Conservation (phyloP, 2,797 vertebrate genomes). For the Artibeus jamaicensis region DNA sequence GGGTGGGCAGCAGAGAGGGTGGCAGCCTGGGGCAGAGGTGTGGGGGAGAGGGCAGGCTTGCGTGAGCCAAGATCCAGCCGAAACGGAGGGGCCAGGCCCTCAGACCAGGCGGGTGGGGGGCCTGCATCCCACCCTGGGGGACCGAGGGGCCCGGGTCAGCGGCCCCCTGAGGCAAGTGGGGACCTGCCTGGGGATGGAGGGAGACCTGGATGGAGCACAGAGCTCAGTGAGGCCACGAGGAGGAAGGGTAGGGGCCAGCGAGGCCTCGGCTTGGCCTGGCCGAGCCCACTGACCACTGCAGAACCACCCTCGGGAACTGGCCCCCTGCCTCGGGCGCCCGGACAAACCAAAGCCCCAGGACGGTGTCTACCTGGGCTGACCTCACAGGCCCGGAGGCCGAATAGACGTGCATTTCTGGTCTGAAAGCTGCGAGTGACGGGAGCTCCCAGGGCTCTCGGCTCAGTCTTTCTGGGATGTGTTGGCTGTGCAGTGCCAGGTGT, state of each 20-base stretch:
- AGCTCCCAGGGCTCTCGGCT: neutral
- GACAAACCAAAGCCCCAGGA: too few relatives aligned
- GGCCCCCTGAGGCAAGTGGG: neutral
- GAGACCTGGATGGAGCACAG: neutral
- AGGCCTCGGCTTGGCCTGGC: neutral
- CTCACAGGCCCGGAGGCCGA: fast-evolving
- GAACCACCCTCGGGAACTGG: neutral
- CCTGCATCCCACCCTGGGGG: neutral
- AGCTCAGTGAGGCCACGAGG: neutral
- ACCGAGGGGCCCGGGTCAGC: fast-evolving
- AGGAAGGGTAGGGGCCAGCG: neutral
- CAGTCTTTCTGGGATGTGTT: fast-evolving
- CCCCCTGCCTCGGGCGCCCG: neutral
- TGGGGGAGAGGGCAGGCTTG: neutral
- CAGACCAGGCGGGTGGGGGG: neutral
- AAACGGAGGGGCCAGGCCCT: neutral
- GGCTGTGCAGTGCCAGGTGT: fast-evolving
- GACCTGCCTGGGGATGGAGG: neutral
- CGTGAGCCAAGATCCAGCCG: neutral
- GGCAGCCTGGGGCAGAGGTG: neutral
- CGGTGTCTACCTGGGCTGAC: neutral
- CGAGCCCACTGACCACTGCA: neutral
- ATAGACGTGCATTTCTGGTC: fast-evolving
- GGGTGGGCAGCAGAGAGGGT: neutral
- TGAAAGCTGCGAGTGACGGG: neutral